A percentile compares a stretch with the other conserved stretches of the same genome.
Evolutionary conservation across 64 coral and sea anemone species (phyloP).

Genomic region (Hydrozoanthus tunicans): DNA sequence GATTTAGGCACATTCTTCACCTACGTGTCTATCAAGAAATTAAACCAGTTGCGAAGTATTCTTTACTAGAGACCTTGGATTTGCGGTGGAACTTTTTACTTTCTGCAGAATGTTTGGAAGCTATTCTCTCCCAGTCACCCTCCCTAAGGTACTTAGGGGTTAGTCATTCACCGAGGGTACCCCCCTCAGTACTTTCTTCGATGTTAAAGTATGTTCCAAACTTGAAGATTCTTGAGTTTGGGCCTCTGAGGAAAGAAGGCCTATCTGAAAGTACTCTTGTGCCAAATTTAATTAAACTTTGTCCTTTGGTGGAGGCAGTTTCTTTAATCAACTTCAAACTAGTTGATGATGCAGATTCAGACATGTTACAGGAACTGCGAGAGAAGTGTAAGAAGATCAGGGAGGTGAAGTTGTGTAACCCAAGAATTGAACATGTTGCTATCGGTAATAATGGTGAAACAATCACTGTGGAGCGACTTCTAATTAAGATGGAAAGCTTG

Average conservation of each 20-base stretch:
- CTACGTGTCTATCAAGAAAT: slow-evolving; percentile 98
- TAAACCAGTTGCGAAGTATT: slow-evolving; percentile 70
- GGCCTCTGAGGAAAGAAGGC: slow-evolving; percentile 90
- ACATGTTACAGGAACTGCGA: slow-evolving; percentile 73
- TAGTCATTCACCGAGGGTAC: slow-evolving; percentile 95
- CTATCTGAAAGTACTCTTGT: slow-evolving; percentile 90
- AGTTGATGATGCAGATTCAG: slow-evolving; percentile 68
- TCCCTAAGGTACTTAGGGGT: slow-evolving; percentile 93
- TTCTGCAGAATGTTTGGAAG: slow-evolving; percentile 99
- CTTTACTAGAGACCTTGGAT: slow-evolving; percentile 88
- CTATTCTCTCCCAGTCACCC: slow-evolving; percentile 86
- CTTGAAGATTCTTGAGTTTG: slow-evolving; percentile 96
- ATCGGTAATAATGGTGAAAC: slow-evolving; percentile 96
- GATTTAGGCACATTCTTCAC: slow-evolving; percentile 95
- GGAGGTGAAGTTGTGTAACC: slow-evolving; percentile 96
- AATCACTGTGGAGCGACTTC: slow-evolving; percentile 91
- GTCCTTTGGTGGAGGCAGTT: slow-evolving; percentile 85
- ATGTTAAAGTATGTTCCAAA: slow-evolving; percentile 93
- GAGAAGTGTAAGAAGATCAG: slow-evolving; percentile 86
- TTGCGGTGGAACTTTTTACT: slow-evolving; percentile 97
- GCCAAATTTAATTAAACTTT: slow-evolving; percentile 82
- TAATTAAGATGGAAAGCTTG: slow-evolving; percentile 98
- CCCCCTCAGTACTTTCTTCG: slow-evolving; percentile 83
- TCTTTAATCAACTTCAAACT: slow-evolving; percentile 98
- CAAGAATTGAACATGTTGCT: slow-evolving; percentile 95